Evolutionary conservation across 2,797 vertebrate species (phyloP).

Genomic region (Syngnathus rostellatus): DNA sequence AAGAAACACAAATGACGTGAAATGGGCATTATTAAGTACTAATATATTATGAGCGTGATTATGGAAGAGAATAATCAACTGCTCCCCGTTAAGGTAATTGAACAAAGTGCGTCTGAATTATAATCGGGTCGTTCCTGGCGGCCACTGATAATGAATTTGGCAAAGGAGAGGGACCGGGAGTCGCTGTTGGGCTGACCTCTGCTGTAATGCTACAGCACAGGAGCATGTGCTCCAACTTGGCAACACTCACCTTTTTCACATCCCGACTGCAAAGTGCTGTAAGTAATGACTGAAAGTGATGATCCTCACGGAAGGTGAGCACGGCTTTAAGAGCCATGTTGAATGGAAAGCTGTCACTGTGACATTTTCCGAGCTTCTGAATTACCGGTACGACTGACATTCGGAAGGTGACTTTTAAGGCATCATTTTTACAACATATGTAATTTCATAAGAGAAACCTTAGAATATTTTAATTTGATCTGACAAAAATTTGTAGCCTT

Average conservation of each 20-base stretch:
- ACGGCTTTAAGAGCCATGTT: conserved; percentile 43
- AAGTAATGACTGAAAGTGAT: conserved; percentile 60
- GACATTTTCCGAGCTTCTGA: conserved; percentile 58
- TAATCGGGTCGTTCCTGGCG: conserved; percentile 70
- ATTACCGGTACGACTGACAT: conserved; percentile 47
- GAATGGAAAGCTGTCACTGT: conserved; percentile 47
- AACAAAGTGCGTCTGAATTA: conserved; percentile 64
- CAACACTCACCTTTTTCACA: conserved; percentile 46
- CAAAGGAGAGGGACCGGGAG: conserved; percentile 38
- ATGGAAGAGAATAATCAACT: conserved; percentile 53
- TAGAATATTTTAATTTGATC: neutral
- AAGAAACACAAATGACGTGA: conserved; percentile 17
- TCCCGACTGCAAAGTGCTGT: conserved; percentile 49
- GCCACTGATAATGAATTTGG: conserved; percentile 66
- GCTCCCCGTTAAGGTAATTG: conserved; percentile 66
- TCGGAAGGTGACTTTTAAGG: conserved; percentile 19
- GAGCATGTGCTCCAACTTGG: conserved; percentile 43
- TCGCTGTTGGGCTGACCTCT: conserved; percentile 49
- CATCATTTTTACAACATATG: neutral
- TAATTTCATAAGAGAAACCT: neutral
- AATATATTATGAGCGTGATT: conserved; percentile 40
- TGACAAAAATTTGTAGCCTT: neutral
- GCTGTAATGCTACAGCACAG: conserved; percentile 36
- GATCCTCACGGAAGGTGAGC: conserved; percentile 41
- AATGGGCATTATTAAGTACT: conserved; percentile 56